These are phyloP conservation scores for Bugulina stolonifera DNA, from an alignment of 2,888 invertebrate species.

Conservation along the genomic window DNA sequence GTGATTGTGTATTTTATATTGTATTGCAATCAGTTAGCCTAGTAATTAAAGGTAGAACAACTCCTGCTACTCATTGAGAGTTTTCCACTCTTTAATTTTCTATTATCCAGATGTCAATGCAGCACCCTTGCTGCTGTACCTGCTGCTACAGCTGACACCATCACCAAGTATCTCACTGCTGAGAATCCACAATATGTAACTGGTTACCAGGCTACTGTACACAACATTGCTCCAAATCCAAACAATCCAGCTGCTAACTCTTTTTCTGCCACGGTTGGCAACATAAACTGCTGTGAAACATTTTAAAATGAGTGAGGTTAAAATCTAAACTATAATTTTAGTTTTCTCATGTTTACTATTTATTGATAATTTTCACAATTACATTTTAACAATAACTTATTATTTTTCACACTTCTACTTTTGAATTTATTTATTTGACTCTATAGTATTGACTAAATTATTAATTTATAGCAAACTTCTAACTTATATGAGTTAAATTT, in stretches of 20 bases:
- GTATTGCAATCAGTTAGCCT: too few relatives aligned
- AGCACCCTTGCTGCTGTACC: background rate
- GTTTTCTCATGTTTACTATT: too few relatives aligned
- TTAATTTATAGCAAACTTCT: too few relatives aligned
- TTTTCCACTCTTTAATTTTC: background rate
- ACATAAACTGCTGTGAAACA: conserved; percentile 16
- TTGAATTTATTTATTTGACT: too few relatives aligned
- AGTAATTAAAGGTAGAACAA: too few relatives aligned
- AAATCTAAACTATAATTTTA: too few relatives aligned
- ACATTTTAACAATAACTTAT: too few relatives aligned
- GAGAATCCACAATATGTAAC: background rate
- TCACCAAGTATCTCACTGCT: conserved; percentile 9
- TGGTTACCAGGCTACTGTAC: background rate
- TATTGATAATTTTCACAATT: too few relatives aligned
- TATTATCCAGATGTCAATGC: background rate
- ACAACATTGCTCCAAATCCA: background rate
- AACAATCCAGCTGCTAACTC: background rate
- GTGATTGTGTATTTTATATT: background rate
- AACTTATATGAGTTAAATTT: too few relatives aligned
- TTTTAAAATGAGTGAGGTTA: background rate
- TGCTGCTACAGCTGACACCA: conserved; percentile 11
- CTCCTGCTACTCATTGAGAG: background rate
- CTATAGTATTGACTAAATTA: too few relatives aligned
- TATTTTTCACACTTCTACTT: too few relatives aligned
- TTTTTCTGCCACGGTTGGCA: background rate